Base-by-base conservation (phyloP, 1,140 invertebrate species). In the Drosophila leontia region DNA sequence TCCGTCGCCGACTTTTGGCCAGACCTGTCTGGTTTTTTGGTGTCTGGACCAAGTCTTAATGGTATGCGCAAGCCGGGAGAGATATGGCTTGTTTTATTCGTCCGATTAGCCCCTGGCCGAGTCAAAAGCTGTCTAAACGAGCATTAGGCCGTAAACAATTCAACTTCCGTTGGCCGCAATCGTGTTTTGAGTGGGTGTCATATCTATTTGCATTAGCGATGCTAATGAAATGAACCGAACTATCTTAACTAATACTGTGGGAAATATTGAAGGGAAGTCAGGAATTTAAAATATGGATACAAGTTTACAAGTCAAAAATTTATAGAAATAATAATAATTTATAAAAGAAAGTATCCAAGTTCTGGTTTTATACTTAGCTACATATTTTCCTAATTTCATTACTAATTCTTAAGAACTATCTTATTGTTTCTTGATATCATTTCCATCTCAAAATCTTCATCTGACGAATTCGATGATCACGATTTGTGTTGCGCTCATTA, bases 51-150 rank as follows among this genome's bases (percentile, higher is more conserved):
- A n/a, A 15, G 15, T 29, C 29, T 41, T 77, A 75, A 77, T 79
- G 53, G 13, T 63, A 63, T 59, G 50, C 58, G 48, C 58, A 41
- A 55, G 48, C 44, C 29, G 79, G 65, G 62, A 78, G 74, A 78
- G 78, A 81, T 81, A 80, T 80, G 71, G 70, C 57, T 65, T 82
- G 47, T 82, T 82, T 82, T 82, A 82, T 82, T 74, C 55, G 79
- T 29, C 48, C 79, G 74, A 82, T 82, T 82, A 82, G 79, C 64
- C 74, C 67, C 72, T 81, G 79, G 35, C 53, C 35, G 53, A 56
- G 53, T 58, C 79, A 72, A 62, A 58, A 37, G 65, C 53, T 50
- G 79, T 72, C 75, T 57, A 82, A 81, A 80, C 70, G 68, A 23
- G 55, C 78, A 81, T 81, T 80, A 70, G 74, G 78, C 55, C 55